phyloP scores from a whole-genome alignment of 2,888 invertebrate species.

The Tortricodes alternella region DNA sequence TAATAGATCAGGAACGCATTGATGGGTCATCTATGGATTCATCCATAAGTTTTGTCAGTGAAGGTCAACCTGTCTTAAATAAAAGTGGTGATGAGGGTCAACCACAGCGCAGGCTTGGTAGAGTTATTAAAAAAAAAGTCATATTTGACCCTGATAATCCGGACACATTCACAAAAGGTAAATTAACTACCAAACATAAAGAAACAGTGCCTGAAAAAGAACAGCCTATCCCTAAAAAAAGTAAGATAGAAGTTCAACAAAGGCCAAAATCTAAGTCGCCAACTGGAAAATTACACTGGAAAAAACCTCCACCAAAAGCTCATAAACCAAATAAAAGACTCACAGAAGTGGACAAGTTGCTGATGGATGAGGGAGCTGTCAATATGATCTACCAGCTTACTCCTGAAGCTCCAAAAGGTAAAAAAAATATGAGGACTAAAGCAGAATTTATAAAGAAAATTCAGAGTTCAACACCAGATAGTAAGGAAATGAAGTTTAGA shows the following conservation, averaged over 20 bases:
- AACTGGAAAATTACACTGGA: conserved; percentile 68
- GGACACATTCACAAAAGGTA: conserved; percentile 75
- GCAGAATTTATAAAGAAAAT: conserved; percentile 85
- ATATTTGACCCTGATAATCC: conserved; percentile 88
- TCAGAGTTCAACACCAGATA: conserved; percentile 74
- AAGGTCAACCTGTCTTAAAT: conserved; percentile 46
- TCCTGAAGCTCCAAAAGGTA: conserved; percentile 75
- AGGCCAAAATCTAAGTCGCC: conserved; percentile 66
- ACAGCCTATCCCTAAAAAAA: conserved; percentile 52
- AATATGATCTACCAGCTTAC: conserved; percentile 93
- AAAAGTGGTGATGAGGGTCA: conserved; percentile 60
- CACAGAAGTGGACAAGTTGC: conserved; percentile 88
- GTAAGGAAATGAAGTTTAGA: conserved; percentile 76
- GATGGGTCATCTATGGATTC: conserved; percentile 49
- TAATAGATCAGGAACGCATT: conserved; percentile 42
- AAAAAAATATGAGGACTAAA: conserved; percentile 77
- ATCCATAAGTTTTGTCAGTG: conserved; percentile 44
- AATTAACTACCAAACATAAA: conserved; percentile 53
- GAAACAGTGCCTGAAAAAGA: conserved; percentile 51
- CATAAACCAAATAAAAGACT: conserved; percentile 81
- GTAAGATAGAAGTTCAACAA: conserved; percentile 50
- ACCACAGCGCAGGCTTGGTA: conserved; percentile 65
- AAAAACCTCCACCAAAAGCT: conserved; percentile 72
- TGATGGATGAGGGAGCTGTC: conserved; percentile 93
- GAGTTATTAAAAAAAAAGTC: conserved; percentile 88